phyloP scores from a whole-genome alignment of 2,113 vertebrate species.

The Numenius arquata region DNA sequence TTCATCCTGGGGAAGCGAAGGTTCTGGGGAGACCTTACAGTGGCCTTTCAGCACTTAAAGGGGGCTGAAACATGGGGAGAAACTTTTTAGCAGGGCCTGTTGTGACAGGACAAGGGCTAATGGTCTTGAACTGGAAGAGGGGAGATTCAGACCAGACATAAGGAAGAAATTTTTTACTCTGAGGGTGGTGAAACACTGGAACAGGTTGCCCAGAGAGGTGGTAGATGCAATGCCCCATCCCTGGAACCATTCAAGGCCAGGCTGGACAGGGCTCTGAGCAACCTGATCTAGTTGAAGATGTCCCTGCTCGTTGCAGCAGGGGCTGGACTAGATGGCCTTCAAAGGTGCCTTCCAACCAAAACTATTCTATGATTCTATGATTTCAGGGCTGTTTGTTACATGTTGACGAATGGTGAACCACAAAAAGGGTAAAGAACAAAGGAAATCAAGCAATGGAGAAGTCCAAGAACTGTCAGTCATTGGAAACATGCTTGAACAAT shows the following conservation, averaged over 20 bases:
- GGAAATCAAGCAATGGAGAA: neutral
- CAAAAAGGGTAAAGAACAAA: neutral
- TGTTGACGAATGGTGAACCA: neutral
- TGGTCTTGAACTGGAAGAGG: neutral
- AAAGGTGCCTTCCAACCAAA: neutral
- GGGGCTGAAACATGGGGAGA: neutral
- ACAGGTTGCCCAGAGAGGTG: neutral
- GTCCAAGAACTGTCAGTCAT: neutral
- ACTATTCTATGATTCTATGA: neutral
- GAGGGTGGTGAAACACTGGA: neutral
- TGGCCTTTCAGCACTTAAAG: neutral
- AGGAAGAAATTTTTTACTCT: neutral
- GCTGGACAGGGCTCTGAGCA: neutral
- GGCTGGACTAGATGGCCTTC: neutral
- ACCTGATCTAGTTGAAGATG: neutral
- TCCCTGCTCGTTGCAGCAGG: neutral
- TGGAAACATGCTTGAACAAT: neutral
- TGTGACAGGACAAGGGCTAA: neutral
- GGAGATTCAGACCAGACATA: neutral
- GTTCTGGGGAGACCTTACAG: neutral
- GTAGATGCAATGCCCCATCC: neutral
- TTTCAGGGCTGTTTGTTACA: neutral
- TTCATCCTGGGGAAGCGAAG: neutral
- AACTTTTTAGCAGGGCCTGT: neutral
- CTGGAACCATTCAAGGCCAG: neutral